Base-by-base conservation (phyloP, 2,113 vertebrate species). In the Caloenas nicobarica region DNA sequence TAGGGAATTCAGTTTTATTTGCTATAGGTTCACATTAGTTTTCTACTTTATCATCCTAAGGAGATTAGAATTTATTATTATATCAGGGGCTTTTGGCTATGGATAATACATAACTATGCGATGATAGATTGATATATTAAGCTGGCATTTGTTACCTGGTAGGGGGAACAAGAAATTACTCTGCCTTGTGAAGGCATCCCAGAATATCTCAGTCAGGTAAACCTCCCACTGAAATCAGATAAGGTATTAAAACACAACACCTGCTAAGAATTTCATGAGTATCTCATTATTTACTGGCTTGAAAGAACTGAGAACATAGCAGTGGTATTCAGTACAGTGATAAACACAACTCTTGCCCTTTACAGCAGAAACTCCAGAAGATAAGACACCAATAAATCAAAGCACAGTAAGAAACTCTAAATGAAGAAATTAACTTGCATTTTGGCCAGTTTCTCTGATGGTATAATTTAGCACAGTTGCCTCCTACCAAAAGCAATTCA, bases 201-300 rank as follows among this genome's bases (percentile, higher is more conserved):
- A 42, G 65, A 96, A 93, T 80, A 88, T 60, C 72, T 78, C 81
- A 90, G 85, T 88, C 90, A 88, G 80, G 48, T 90, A 93, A 94
- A 95, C 34, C 76, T 96, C 90, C 61, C 57, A 74, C 69, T 86
- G 86, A 94, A 96, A 95, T 93, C 79, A 90, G 80, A 90, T 88
- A 70, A 81, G 68, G 50, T 78, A 93, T 81, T 94, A 72, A 91
- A 83, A 73, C 51, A 86, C 74, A 95, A 85, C 82, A 86, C 72
- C 60, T 0, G 0, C 90, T 88, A 91, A 85, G 90, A 94, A 88
- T 91, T 91, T 93, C 76, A 74, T 84, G 68, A 90, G 64, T 84
- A 88, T 68, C 82, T 94, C 85, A 86, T 95, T 96, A 96, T 86
- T 96, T 93, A 91, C 69, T 51, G 31, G 72, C 80, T 94, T 81